Base-by-base conservation (phyloP, 2,797 vertebrate species). In the Toxotes lorentzi region DNA sequence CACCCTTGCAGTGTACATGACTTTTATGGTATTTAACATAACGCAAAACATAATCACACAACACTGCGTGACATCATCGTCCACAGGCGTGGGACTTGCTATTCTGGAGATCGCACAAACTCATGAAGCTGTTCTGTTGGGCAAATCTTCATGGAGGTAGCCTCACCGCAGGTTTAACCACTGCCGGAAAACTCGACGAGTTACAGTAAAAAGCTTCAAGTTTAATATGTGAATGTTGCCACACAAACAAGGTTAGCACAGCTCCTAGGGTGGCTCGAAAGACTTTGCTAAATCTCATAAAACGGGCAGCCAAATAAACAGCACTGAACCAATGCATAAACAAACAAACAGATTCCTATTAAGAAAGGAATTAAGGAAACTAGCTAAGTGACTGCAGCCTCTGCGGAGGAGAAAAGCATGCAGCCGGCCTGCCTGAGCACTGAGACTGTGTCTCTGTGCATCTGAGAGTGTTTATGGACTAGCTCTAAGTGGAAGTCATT, bases 381-480 rank as follows among this genome's bases (percentile, higher is more conserved):
- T 53, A 73, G 81, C 78, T 91, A 92, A 93, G 86, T 88, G 88
- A 86, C 73, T 90, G 82, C 86, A 93, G 91, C 80, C 86, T 89
- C 78, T 81, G 85, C 4, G 73, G 86, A 90, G 86, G 73, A 77
- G 79, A 74, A 79, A 84, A 78, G 82, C 85, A 83, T 76, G 81
- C 84, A 84, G 84, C 23, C 14, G 19, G 66, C 72, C 80, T 68
- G 78, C 82, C 81, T 30, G 75, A 87, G 84, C 74, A 76, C 73
- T 79, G 64, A 81, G 86, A 87, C 85, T 83, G 92, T 86, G 90
- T 91, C 86, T 91, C 74, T 81, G 74, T 88, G 92, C 92, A 93
- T 94, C 91, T 95, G 92, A 95, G 88, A 95, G 92, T 94, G 93
- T 95, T 95, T 95, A 95, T 93, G 90, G 92, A 92, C 92, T 89